These are phyloP conservation scores for Pasiphila rectangulata DNA, from an alignment of 2,888 invertebrate species.

Conservation along the genomic window DNA sequence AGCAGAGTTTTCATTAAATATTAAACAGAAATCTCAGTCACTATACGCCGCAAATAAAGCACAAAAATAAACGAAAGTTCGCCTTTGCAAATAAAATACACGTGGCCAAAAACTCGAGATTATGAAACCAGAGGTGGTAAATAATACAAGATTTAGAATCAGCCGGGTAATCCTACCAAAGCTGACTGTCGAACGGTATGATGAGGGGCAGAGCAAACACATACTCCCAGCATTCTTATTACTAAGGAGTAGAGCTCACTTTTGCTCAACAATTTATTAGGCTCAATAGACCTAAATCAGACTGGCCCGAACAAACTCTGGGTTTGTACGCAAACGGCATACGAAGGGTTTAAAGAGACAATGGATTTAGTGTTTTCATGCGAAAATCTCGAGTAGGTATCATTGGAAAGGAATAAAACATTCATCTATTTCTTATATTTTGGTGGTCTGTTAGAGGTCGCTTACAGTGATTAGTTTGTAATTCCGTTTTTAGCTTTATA, in stretches of 20 bases:
- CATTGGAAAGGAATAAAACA: not conserved
- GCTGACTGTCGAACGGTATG: slow-evolving; percentile 42
- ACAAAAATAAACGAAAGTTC: not conserved
- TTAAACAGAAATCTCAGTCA: too few relatives aligned
- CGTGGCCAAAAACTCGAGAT: slow-evolving; percentile 16
- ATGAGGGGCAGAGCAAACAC: slow-evolving; percentile 38
- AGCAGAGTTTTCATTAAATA: too few relatives aligned
- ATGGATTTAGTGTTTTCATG: slow-evolving; percentile 28
- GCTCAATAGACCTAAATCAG: slow-evolving; percentile 37
- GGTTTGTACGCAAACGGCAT: slow-evolving; percentile 52
- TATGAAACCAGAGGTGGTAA: slow-evolving; percentile 28
- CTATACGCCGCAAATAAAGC: not conserved
- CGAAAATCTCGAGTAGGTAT: not conserved
- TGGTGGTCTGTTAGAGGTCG: too few relatives aligned
- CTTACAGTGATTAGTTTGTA: too few relatives aligned
- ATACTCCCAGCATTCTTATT: slow-evolving; percentile 30
- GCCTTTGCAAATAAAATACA: slow-evolving; percentile 12
- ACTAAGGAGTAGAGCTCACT: slow-evolving; percentile 35
- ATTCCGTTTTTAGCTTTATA: too few relatives aligned
- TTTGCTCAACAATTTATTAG: slow-evolving; percentile 32
- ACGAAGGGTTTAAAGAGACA: slow-evolving; percentile 50
- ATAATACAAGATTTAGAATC: slow-evolving; percentile 40
- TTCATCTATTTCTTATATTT: not conserved
- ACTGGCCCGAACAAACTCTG: slow-evolving; percentile 51
- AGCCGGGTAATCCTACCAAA: slow-evolving; percentile 49